Percentiles rank a stretch among this genome's conserved stretches.
phyloP scores from a whole-genome alignment of 2,113 vertebrate species.

The Balaeniceps rex region DNA sequence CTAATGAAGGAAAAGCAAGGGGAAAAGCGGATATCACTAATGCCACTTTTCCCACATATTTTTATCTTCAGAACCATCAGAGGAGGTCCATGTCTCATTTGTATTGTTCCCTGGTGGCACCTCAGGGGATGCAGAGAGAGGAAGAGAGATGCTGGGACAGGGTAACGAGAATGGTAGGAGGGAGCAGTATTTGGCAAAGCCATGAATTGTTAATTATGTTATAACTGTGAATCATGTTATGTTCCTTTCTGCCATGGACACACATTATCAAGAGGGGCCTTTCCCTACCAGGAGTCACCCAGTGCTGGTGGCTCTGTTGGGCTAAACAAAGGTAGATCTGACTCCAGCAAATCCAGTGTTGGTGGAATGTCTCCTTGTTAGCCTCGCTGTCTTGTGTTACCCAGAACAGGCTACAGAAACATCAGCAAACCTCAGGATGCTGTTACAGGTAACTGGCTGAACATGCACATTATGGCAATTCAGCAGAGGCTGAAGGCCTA shows the following conservation, averaged over 20 bases:
- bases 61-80: neutral
- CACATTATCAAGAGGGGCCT: neutral
- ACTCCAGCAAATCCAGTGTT: neutral
- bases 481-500: neutral
- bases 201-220: neutral
- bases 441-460: neutral
- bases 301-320: neutral
- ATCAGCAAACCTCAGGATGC: neutral
- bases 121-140: neutral
- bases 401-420: neutral
- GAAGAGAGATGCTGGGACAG: neutral
- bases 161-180: neutral
- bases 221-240: neutral
- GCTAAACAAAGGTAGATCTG: neutral
- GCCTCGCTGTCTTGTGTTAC: neutral
- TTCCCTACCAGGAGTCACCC: neutral
- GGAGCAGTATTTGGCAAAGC: neutral
- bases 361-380: neutral
- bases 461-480: neutral
- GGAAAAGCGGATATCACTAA: neutral
- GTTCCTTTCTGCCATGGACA: neutral
- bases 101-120: neutral
- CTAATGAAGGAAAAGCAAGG: neutral
- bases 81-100: neutral
- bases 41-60: neutral